A percentile compares a stretch with the other conserved stretches of the same genome.
phyloP scores from a whole-genome alignment of 1,140 invertebrate genomes.

The Heliothis virescens region DNA sequence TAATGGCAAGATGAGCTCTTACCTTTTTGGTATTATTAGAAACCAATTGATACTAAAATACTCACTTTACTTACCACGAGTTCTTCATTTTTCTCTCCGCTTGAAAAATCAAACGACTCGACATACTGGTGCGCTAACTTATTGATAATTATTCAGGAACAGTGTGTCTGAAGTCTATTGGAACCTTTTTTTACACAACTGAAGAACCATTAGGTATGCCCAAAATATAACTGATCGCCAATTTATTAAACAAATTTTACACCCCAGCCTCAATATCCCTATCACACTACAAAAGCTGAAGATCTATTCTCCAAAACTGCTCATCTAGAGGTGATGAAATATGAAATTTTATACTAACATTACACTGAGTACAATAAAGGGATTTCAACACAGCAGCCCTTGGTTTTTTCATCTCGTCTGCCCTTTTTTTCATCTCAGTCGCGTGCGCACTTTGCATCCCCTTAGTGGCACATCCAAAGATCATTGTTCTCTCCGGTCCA shows the following conservation, averaged over 20 bases:
- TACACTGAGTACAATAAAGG: slow-evolving; percentile 37
- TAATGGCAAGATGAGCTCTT: too few relatives aligned
- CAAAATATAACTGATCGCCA: too few relatives aligned
- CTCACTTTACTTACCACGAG: too few relatives aligned
- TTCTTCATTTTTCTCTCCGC: too few relatives aligned
- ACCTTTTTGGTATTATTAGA: too few relatives aligned
- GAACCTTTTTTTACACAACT: too few relatives aligned
- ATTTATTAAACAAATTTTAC: background rate
- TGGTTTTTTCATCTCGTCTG: slow-evolving; percentile 10
- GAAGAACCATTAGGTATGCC: too few relatives aligned
- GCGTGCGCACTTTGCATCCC: slow-evolving; percentile 64
- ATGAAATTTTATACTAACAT: slow-evolving; percentile 58
- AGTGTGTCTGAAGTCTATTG: too few relatives aligned
- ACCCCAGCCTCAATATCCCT: background rate
- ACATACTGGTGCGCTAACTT: too few relatives aligned
- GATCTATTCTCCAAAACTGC: slow-evolving; percentile 13
- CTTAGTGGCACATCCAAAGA: slow-evolving; percentile 28
- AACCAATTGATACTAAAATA: too few relatives aligned
- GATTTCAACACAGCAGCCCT: slow-evolving; percentile 45
- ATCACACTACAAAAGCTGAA: background rate
- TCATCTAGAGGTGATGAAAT: slow-evolving; percentile 61
- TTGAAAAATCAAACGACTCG: too few relatives aligned
- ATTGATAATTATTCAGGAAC: too few relatives aligned
- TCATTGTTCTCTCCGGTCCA: slow-evolving; percentile 18
- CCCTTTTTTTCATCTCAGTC: slow-evolving; percentile 59